Evolutionary conservation across 2,797 vertebrate genomes (phyloP), one percentile per base, ranked within the genome.

Genomic region (Gastrophryne carolinensis): DNA sequence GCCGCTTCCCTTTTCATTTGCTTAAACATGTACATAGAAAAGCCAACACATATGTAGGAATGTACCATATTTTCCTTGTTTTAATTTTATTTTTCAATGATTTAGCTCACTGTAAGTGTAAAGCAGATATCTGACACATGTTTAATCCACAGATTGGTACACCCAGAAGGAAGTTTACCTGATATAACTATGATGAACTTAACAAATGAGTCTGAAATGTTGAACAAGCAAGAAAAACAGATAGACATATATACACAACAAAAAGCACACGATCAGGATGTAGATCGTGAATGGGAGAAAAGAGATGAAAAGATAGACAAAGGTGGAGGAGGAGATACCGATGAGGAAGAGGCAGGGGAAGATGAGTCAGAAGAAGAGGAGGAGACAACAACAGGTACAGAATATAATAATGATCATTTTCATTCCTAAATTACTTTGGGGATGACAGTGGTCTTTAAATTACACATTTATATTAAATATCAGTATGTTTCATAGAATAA

Each of bases 131-230:
- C 79, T 89, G 68, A 91, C 58, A 52, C 27, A 0, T 26, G 0
- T 79, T 83, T 86, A 85, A 67, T 79, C 82, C 56, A 80, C 91
- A 99, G 97, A 82, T 84, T 99, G 82, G 97, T 93, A 17, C 94
- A 98, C 81, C 95, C 89, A 7, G 96, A 98, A 5, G 96, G 94
- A 70, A 98, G 97, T 82, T 89, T 99, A 76, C 95, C 95, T 0
- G 97, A 99, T 86, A 87, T 99, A 69, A 91, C 95, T 81, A 91
- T 98, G 93, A 89, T 96, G 87, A 96, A 93, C 74, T 82, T 91
- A 78, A 89, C 89, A 44, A 80, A 92, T 7, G 91, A 87, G 80
- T 71, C 83, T 53, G 89, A 91, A 80, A 87, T 89, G 64, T 86
- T 83, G 6, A 85, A 73, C 70, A 86, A 81, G 76, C 85, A 81